These are phyloP conservation scores for Eriosoma lanigerum DNA, from an alignment of 1,140 invertebrate species.

Conservation along the genomic window DNA sequence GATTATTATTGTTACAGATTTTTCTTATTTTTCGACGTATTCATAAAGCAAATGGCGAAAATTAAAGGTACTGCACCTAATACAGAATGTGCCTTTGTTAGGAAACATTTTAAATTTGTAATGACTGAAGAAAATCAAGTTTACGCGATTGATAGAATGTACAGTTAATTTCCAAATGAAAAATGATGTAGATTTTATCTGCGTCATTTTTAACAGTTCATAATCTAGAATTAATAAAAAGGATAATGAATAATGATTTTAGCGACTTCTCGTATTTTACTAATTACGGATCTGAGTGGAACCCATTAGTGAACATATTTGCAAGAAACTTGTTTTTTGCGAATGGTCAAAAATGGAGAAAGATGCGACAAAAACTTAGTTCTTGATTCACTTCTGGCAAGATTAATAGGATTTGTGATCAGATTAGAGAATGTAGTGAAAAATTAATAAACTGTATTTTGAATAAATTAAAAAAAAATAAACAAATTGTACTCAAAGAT, in stretches of 20 bases:
- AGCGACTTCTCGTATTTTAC: constrained; percentile 62
- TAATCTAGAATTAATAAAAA: constrained; percentile 62
- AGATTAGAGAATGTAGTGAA: constrained; percentile 58
- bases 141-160: too few species aligned
- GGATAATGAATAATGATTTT: constrained; percentile 60
- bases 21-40: too few species aligned
- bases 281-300: constrained; percentile 58
- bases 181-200: too few species aligned
- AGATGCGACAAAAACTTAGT: constrained; percentile 61
- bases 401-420: constrained; percentile 62
- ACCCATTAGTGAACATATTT: constrained; percentile 61
- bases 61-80: too few species aligned
- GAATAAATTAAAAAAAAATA: neutral
- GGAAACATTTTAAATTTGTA: too few species aligned
- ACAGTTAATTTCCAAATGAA: too few species aligned
- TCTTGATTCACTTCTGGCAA: constrained; percentile 65
- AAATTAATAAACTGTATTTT: constrained; percentile 58
- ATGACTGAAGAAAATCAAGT: too few species aligned
- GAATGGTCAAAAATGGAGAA: constrained; percentile 61
- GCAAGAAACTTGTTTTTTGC: constrained; percentile 62
- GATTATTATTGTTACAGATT: too few species aligned
- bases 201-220: too few species aligned
- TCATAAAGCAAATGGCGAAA: too few species aligned
- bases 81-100: too few species aligned
- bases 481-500: neutral